These are phyloP conservation scores for Pelecanoides urinatrix DNA, from an alignment of 2,113 vertebrate species.

Conservation along the genomic window DNA sequence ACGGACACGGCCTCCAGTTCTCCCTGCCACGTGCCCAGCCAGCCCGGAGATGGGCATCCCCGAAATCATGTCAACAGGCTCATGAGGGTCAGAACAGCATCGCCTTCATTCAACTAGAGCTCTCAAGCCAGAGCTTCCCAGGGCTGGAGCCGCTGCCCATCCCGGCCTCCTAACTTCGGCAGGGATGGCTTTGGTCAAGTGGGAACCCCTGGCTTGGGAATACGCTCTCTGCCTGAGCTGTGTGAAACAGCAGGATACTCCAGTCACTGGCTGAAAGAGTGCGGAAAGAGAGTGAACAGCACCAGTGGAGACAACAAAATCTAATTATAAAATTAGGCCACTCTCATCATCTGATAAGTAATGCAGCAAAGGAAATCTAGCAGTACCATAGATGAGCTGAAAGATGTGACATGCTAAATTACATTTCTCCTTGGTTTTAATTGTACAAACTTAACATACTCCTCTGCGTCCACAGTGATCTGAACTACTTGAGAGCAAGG, in stretches of 20 bases:
- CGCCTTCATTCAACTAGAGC: neutral
- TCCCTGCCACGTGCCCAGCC: neutral
- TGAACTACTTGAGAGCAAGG: neutral
- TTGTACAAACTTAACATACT: neutral
- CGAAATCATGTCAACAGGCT: neutral
- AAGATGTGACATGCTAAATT: neutral
- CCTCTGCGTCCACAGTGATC: neutral
- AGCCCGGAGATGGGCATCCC: rapidly evolving
- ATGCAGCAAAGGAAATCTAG: neutral
- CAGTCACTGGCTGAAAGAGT: neutral
- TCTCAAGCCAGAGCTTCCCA: neutral
- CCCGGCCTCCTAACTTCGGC: neutral
- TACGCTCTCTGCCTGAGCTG: neutral
- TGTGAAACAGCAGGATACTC: neutral
- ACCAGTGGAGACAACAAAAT: neutral
- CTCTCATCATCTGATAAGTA: neutral
- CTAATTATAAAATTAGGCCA: neutral
- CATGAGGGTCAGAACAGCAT: neutral
- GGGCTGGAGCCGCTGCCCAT: neutral
- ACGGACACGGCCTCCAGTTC: rapidly evolving
- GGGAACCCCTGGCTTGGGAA: neutral
- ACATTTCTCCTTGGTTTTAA: neutral
- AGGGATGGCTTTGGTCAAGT: neutral
- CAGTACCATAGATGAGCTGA: neutral
- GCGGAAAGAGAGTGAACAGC: neutral